A percentile compares a stretch with the other conserved stretches of the same genome.
Evolutionary conservation across 64 coral and sea anemone genomes (phyloP).

Genomic region (Montipora capricornis): DNA sequence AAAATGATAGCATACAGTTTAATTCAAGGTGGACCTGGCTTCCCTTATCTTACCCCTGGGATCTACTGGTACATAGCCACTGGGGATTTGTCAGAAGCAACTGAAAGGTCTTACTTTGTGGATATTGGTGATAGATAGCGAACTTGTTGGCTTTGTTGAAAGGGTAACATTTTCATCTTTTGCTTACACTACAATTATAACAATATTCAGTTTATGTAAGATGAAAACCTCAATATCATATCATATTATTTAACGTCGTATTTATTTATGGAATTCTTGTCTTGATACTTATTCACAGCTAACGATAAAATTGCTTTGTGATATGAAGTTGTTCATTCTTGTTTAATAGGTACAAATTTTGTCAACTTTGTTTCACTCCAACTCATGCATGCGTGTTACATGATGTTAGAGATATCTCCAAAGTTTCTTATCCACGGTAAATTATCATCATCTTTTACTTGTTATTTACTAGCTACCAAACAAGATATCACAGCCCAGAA

Average conservation of each 20-base stretch:
- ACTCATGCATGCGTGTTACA: not conserved
- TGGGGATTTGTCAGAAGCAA: slow-evolving; percentile 59
- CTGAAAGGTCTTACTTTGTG: slow-evolving; percentile 29
- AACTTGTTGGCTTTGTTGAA: slow-evolving; percentile 32
- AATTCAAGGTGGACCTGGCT: slow-evolving; percentile 73
- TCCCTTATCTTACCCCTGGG: slow-evolving; percentile 66
- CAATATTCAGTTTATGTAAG: too few relatives aligned
- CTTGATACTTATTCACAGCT: too few relatives aligned
- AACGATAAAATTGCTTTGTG: not conserved
- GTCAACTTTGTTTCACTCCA: not conserved
- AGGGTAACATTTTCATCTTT: not conserved
- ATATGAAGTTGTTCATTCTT: not conserved
- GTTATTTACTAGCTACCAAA: too few relatives aligned
- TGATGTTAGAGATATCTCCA: not conserved
- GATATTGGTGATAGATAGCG: slow-evolving; percentile 34
- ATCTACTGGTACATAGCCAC: slow-evolving; percentile 69
- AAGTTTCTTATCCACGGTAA: not conserved
- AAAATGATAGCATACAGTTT: slow-evolving; percentile 64
- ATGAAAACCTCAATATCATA: too few relatives aligned
- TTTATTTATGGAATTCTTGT: too few relatives aligned
- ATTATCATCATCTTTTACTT: too few relatives aligned
- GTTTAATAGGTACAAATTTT: not conserved
- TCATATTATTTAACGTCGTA: not conserved
- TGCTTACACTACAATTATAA: too few relatives aligned
- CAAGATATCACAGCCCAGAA: too few relatives aligned